phyloP scores from a whole-genome alignment of 2,113 vertebrate species.

The Peromyscus californicus region DNA sequence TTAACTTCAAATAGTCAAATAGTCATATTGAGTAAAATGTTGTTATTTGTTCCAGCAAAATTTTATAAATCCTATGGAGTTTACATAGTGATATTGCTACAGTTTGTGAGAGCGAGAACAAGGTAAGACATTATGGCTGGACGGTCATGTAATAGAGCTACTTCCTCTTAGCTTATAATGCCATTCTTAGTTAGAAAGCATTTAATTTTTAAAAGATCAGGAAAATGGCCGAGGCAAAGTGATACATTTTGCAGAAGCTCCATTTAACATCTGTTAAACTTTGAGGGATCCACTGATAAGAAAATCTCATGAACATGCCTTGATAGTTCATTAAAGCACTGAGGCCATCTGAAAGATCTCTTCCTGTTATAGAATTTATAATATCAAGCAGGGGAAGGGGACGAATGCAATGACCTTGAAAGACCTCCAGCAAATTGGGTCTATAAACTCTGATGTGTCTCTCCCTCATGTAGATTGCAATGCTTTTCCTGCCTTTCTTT shows the following conservation, averaged over 20 bases:
- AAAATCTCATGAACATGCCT: constrained; percentile 75
- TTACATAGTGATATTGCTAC: constrained; percentile 14
- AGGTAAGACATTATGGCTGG: not conserved
- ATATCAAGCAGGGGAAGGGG: constrained; percentile 76
- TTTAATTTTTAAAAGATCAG: constrained; percentile 40
- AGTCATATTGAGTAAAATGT: not conserved
- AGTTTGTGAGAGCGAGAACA: not conserved
- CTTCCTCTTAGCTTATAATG: not conserved
- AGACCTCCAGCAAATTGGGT: constrained; percentile 85
- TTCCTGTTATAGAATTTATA: constrained; percentile 79
- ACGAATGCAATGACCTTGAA: constrained; percentile 87
- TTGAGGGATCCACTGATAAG: constrained; percentile 73
- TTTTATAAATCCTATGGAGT: not conserved
- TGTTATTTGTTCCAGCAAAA: not conserved
- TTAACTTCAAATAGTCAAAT: constrained; percentile 14
- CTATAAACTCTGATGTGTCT: constrained; percentile 85
- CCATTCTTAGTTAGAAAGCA: constrained; percentile 6
- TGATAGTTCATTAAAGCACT: constrained; percentile 81
- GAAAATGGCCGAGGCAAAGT: constrained; percentile 1
- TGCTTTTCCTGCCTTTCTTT: not conserved
- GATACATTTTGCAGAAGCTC: constrained; percentile 44
- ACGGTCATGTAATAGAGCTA: not conserved
- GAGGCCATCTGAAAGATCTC: constrained; percentile 58
- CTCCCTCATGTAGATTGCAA: constrained; percentile 76
- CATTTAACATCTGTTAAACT: constrained; percentile 69